Evolutionary conservation across 2,113 vertebrate genomes (phyloP), one percentile per base, ranked within the genome.

Genomic region (Geococcyx californianus): DNA sequence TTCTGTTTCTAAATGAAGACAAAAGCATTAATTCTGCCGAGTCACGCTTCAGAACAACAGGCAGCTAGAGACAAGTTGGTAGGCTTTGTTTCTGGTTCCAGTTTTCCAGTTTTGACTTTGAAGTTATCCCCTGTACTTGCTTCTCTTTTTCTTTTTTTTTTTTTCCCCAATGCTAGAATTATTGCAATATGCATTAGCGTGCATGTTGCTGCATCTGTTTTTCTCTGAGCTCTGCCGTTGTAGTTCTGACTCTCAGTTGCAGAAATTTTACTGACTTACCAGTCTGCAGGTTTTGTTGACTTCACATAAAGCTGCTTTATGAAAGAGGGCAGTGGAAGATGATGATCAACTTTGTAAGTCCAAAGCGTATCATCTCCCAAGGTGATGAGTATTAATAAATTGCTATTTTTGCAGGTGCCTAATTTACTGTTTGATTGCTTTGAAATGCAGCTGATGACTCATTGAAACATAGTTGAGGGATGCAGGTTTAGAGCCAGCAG

Each of bases 61-160:
- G 4, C 44, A 74, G 78, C 62, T 74, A 34, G 44, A 52, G 28
- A 36, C 56, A 64, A 60, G 18, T 38, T 25, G 34, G 21, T 70
- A 23, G 1, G 0, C 59, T 84, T 68, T 16, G 31, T 28, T 90
- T 87, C 64, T 36, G 13, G 11, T n/a, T n/a, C n/a, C n/a, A n/a
- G n/a, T n/a, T n/a, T 94, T 96, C 91, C 77, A 85, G 19, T 88
- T 96, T 75, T 87, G 74, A 55, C 82, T 88, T 73, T 75, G 83
- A 92, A 83, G 73, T 62, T 86, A 74, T 87, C 74, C 47, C n/a
- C 55, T 67, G 23, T 68, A 24, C 29, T 52, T 9, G 2, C 40
- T 83, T 70, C 70, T 92, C 31, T 58, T 6, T 18, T 19, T 26
- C 10, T 68, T 31, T 28, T 25, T 16, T 18, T 16, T 45, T 16